A percentile compares a stretch with the other conserved stretches of the same genome.
Evolutionary conservation across 1,140 invertebrate genomes (phyloP).

Genomic region (Goniozus legneri): DNA sequence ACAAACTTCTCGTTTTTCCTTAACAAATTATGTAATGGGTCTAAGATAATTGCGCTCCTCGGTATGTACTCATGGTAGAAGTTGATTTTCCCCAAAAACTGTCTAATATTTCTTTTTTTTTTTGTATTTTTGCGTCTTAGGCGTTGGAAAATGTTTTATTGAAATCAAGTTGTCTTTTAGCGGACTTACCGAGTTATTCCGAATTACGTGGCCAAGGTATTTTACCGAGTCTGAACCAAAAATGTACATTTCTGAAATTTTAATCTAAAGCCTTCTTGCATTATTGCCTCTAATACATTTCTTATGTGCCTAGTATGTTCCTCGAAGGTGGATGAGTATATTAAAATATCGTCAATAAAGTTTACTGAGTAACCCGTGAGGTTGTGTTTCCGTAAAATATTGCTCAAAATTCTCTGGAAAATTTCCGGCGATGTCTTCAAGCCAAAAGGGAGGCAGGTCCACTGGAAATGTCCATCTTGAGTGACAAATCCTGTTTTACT

Average conservation of each 20-base stretch:
- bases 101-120: background rate
- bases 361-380: background rate
- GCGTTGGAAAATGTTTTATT: background rate
- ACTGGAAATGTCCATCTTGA: background rate
- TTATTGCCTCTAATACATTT: background rate
- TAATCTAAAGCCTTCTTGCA: background rate
- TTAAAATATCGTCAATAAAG: background rate
- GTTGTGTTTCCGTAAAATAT: background rate
- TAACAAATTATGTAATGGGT: background rate
- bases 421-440: background rate
- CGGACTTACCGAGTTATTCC: background rate
- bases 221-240: background rate
- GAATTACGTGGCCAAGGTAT: background rate
- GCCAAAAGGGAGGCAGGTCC: background rate
- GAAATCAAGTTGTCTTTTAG: background rate
- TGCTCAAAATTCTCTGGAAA: background rate
- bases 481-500: background rate
- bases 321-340: background rate
- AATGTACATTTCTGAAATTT: background rate
- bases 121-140: no score
- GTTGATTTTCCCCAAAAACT: background rate
- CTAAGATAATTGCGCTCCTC: background rate
- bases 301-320: background rate
- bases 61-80: background rate
- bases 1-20: background rate